A percentile compares a stretch with the other conserved stretches of the same genome.
These are phyloP conservation scores for Geopemphigus sp. DNA, from an alignment of 1,140 invertebrate genomes.

Conservation along the genomic window DNA sequence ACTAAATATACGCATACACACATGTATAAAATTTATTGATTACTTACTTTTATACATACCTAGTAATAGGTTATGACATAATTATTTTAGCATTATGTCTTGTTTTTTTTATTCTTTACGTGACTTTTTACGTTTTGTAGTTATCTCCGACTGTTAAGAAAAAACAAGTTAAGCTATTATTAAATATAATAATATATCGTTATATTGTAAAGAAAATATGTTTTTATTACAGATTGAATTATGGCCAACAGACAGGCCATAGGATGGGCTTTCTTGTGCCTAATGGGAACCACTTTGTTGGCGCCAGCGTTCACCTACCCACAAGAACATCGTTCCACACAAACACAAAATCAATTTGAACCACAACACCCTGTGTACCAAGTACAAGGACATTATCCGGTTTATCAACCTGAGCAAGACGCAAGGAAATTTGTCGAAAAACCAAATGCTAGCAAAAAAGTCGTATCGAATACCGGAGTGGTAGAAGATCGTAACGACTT, in stretches of 20 bases:
- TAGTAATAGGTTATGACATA: background rate
- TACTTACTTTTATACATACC: background rate
- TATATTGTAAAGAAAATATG: background rate
- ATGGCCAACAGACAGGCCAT: constrained; percentile 53
- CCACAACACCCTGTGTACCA: constrained; percentile 23
- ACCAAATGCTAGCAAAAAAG: constrained; percentile 82
- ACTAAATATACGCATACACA: too few relatives aligned
- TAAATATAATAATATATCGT: background rate
- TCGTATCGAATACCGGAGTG: constrained; percentile 55
- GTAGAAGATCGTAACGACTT: constrained; percentile 70
- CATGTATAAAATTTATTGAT: too few relatives aligned
- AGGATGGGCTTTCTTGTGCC: constrained; percentile 53
- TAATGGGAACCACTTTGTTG: constrained; percentile 51
- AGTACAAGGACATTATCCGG: constrained; percentile 40
- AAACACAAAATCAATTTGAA: constrained; percentile 37
- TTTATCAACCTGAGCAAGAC: constrained; percentile 53
- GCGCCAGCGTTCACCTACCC: constrained; percentile 53
- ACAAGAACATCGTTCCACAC: constrained; percentile 39
- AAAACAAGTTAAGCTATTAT: background rate
- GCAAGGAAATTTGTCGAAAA: constrained; percentile 82
- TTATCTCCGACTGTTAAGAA: background rate
- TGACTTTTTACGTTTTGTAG: background rate
- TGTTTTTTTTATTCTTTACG: background rate
- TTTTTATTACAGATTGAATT: constrained; percentile 47
- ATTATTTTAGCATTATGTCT: background rate